These are phyloP conservation scores for Clarias magur DNA, from an alignment of 2,113 vertebrate species.

Conservation along the genomic window DNA sequence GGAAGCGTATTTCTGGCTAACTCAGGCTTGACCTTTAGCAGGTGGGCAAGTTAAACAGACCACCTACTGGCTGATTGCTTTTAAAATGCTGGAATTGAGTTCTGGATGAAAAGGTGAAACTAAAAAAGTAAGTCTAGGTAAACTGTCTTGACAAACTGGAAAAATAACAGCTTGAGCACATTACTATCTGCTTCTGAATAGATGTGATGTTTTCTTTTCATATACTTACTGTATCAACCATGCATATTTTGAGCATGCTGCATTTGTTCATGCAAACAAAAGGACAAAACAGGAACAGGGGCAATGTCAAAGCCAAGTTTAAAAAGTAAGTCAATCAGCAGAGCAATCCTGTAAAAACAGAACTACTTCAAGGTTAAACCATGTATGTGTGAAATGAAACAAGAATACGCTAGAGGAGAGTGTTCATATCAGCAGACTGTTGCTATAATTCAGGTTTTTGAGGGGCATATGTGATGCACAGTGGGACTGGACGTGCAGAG, in stretches of 20 bases:
- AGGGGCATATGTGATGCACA: constrained; percentile 69
- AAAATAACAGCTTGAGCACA: not conserved
- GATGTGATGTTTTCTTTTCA: not conserved
- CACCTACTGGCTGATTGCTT: constrained; percentile 57
- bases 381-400: constrained; percentile 38
- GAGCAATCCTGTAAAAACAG: not conserved
- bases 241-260: not conserved
- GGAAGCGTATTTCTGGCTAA: constrained; percentile 64
- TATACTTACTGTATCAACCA: not conserved
- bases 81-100: constrained; percentile 54
- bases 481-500: constrained; percentile 71
- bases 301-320: constrained; percentile 6
- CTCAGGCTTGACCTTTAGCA: constrained; percentile 66
- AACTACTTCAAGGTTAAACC: constrained; percentile 47
- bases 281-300: not conserved
- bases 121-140: not conserved
- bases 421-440: constrained; percentile 31
- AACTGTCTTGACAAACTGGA: not conserved
- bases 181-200: not conserved
- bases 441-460: constrained; percentile 52
- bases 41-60: constrained; percentile 56
- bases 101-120: not conserved
- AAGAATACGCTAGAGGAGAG: constrained; percentile 7
- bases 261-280: not conserved
- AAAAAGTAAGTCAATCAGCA: constrained; percentile 15